These are phyloP conservation scores for Lymantria monacha DNA, from an alignment of 2,888 invertebrate genomes.

Conservation along the genomic window DNA sequence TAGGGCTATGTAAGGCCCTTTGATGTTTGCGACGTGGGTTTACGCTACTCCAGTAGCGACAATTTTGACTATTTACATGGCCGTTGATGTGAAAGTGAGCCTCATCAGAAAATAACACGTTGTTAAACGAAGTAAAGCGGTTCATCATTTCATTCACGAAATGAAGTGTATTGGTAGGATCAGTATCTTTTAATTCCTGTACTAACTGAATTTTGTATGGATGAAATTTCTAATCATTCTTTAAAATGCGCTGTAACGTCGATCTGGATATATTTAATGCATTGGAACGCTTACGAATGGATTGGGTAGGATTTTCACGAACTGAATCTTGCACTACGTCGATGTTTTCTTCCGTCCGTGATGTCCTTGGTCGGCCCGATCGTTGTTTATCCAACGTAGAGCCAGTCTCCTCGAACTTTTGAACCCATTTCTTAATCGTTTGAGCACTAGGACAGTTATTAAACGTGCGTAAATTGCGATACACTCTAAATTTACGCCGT, in stretches of 20 bases:
- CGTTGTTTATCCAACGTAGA: background rate
- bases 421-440: background rate
- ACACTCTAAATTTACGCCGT: no score
- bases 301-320: background rate
- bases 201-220: no score
- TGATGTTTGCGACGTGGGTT: slow-evolving; percentile 8
- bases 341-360: no score
- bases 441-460: no score
- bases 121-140: background rate
- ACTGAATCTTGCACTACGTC: no score
- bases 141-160: no score
- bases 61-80: slow-evolving; percentile 7
- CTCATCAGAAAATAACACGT: background rate
- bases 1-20: background rate
- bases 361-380: no score
- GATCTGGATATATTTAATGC: slow-evolving; percentile 1
- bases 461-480: no score
- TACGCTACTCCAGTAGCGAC: slow-evolving; percentile 12
- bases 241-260: no score
- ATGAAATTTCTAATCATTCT: no score
- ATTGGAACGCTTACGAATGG: slow-evolving; percentile 1
- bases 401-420: slow-evolving; percentile 2
- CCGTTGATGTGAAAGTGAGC: background rate
- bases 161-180: no score
- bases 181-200: no score